These are phyloP conservation scores for Gambusia yucatana DNA, from an alignment of 2,797 vertebrate species.

Conservation along the genomic window DNA sequence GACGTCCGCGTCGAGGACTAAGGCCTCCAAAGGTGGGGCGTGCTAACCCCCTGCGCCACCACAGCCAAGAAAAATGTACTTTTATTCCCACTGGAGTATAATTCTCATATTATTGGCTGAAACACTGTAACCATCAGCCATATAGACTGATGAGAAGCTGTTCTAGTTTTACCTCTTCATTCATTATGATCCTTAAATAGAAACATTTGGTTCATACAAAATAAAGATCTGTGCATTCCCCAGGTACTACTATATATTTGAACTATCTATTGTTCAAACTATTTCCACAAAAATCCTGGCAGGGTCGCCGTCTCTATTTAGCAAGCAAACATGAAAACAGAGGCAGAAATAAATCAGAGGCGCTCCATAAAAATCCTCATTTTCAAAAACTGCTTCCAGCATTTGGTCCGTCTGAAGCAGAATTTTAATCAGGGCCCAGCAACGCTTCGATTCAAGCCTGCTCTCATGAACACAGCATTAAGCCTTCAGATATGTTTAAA, in stretches of 20 bases:
- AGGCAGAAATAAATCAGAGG: conserved; percentile 46
- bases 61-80: neutral
- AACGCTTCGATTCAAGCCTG: conserved; percentile 48
- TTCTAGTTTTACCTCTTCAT: conserved; percentile 35
- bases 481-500: conserved; percentile 59
- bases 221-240: conserved; percentile 1
- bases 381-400: conserved; percentile 64
- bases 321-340: conserved; percentile 33
- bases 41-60: no score
- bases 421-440: conserved; percentile 70
- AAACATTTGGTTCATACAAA: neutral
- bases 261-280: conserved; percentile 11
- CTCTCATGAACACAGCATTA: conserved; percentile 60
- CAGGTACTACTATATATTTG: conserved; percentile 5
- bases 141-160: neutral
- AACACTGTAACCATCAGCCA: neutral
- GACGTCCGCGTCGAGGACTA: no score
- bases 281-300: conserved; percentile 27
- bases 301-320: conserved; percentile 8
- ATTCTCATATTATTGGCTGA: neutral
- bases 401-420: conserved; percentile 49
- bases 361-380: conserved; percentile 60
- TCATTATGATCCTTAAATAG: conserved; percentile 39
- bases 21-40: no score
- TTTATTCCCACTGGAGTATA: neutral